Evolutionary conservation across 1,140 invertebrate genomes (phyloP), one percentile per base, ranked within the genome.

Genomic region (Drosophila tsacasi): DNA sequence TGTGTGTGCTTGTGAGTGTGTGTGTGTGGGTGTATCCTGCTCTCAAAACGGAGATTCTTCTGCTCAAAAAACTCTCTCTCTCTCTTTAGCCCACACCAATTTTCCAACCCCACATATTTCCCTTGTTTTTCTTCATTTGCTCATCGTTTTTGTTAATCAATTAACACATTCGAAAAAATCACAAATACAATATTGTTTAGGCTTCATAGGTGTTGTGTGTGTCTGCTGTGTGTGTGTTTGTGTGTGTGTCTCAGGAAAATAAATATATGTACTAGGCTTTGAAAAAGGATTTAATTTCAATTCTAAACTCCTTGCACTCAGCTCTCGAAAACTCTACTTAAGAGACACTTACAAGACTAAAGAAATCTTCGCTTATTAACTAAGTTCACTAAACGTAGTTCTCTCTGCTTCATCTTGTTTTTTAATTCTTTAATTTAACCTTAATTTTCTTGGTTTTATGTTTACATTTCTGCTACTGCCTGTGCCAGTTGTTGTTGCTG

Each of bases 171-270:
- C 55, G 71, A 74, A 79, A 75, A 83, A 87, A 89, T 83, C 83
- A 87, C 83, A 87, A 87, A 87, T 89, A 89, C 83, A 89, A 78
- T 83, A 46, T 68, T 67, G 49, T 68, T 67, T 75, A 76, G 64
- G 66, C 61, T 57, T 77, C 66, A 54, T 85, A 67, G 76, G 52
- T 81, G 52, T 68, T 64, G 59, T 73, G 57, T 54, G 27, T 60
- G 55, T 42, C 3, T 10, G n/a, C n/a, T 42, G n/a, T 40, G 17
- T n/a, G 39, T 32, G 30, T 50, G 49, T 47, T 23, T 50, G 60
- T 83, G 37, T 58, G 40, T 68, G 40, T 83, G 40, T 79, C 44
- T 68, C 52, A 47, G 75, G 32, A 81, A 77, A 78, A 55, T 69
- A 87, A 89, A 81, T 69, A 89, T 74, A 81, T n/a, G n/a, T 74